A percentile compares a stretch with the other conserved stretches of the same genome.
Evolutionary conservation across 2,888 invertebrate genomes (phyloP).

Genomic region (Diadegma fenestrale): DNA sequence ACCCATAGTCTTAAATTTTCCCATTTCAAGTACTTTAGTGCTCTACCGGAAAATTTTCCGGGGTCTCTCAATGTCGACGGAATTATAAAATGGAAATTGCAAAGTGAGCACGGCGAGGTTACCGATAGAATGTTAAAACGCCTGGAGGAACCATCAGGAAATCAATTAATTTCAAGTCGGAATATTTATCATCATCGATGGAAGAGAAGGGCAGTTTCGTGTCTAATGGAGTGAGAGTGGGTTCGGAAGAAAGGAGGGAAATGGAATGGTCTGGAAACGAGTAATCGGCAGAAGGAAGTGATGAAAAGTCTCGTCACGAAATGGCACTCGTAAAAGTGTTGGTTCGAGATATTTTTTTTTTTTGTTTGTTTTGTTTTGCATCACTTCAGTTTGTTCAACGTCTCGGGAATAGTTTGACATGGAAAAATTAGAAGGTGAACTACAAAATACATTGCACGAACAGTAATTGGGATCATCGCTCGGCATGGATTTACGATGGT

Average conservation of each 20-base stretch:
- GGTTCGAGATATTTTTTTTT: slow-evolving; percentile 4
- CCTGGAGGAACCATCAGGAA: slow-evolving; percentile 21
- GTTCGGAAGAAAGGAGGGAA: slow-evolving; percentile 25
- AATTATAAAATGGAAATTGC: slow-evolving; percentile 35
- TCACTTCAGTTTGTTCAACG: slow-evolving; percentile 30
- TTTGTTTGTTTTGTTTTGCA: slow-evolving; percentile 19
- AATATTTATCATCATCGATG: slow-evolving; percentile 43
- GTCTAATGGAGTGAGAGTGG: slow-evolving; percentile 10
- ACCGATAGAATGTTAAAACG: not conserved
- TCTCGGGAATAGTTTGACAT: slow-evolving; percentile 29
- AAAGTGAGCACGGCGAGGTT: not conserved
- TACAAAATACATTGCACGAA: not conserved
- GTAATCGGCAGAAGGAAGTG: slow-evolving; percentile 32
- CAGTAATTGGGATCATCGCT: not conserved
- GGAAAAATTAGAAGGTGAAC: slow-evolving; percentile 18
- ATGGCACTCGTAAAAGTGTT: not conserved
- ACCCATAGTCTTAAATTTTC: not conserved
- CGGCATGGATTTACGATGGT: not conserved
- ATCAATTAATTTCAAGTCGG: slow-evolving; percentile 49
- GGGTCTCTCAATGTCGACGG: slow-evolving; percentile 1
- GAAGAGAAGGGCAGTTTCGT: not conserved
- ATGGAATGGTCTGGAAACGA: slow-evolving; percentile 31
- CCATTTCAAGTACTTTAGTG: not conserved
- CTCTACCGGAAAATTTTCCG: not conserved
- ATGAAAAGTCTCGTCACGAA: slow-evolving; percentile 11